Conservation (phyloP, 2,888 invertebrate genomes). For the Platerodrilus igneus region DNA sequence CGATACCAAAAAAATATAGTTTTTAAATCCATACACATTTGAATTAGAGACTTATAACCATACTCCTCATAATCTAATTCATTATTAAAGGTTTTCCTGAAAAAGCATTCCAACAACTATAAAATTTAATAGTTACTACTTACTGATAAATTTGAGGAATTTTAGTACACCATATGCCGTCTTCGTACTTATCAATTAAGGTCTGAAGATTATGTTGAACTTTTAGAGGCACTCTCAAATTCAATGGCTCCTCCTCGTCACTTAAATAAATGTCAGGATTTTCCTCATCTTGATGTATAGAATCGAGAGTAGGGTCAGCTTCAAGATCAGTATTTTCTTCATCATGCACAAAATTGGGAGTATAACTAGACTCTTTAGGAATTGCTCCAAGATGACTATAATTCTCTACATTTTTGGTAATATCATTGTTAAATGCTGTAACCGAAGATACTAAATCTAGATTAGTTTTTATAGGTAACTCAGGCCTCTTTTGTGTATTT, state of each 20-base stretch:
- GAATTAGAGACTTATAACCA: conserved; percentile 37
- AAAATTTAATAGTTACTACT: conserved; percentile 12
- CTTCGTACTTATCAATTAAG: conserved; percentile 43
- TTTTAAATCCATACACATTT: conserved; percentile 37
- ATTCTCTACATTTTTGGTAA: no score
- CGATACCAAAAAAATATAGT: conserved; percentile 38
- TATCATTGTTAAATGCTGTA: no score
- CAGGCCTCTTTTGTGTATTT: no score
- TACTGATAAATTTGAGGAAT: conserved; percentile 49
- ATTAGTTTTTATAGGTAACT: no score
- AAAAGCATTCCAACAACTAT: conserved; percentile 8
- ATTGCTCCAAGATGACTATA: no score
- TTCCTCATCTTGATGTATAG: background rate
- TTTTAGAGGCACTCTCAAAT: conserved; percentile 31
- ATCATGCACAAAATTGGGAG: background rate
- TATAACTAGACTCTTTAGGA: conserved; percentile 3
- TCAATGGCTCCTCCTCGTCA: conserved; percentile 11
- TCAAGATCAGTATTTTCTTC: background rate
- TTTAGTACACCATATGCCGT: conserved; percentile 51
- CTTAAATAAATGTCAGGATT: background rate
- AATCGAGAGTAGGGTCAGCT: background rate
- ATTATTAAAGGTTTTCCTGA: conserved; percentile 34
- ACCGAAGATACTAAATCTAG: no score
- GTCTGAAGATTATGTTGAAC: conserved; percentile 36
- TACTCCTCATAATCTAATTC: conserved; percentile 36